Conservation (phyloP, 2,113 vertebrate genomes). For the Pardalotus punctatus region DNA sequence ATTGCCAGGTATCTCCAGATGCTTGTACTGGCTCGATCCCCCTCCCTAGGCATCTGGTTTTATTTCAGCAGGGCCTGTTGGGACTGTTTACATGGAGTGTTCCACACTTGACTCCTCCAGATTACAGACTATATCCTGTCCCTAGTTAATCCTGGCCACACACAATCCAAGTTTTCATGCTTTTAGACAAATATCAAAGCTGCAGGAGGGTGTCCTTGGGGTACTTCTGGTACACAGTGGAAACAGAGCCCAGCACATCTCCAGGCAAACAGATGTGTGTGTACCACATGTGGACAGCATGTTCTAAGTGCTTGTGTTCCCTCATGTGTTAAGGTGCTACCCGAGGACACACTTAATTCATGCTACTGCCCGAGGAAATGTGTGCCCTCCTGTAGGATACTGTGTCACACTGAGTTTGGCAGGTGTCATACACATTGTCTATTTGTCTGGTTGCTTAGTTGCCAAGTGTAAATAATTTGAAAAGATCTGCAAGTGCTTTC, state of each 20-base stretch:
- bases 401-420: neutral
- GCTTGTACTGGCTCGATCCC: neutral
- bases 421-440: constrained; percentile 40
- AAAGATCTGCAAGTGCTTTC: constrained; percentile 32
- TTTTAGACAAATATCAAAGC: constrained; percentile 48
- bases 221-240: neutral
- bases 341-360: neutral
- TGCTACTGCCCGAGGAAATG: neutral
- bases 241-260: neutral
- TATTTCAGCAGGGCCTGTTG: constrained; percentile 19
- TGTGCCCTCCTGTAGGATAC: neutral
- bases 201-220: constrained; percentile 23
- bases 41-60: constrained; percentile 38
- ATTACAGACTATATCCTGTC: constrained; percentile 52
- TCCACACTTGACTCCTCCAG: constrained; percentile 19
- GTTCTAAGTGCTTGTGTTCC: neutral
- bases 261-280: neutral
- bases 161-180: constrained; percentile 11
- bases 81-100: constrained; percentile 6
- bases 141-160: constrained; percentile 55
- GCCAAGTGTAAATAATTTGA: constrained; percentile 41
- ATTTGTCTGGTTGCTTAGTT: constrained; percentile 19
- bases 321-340: neutral
- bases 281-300: neutral
- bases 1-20: constrained; percentile 32